Conservation (phyloP, 2,113 vertebrate species). For the Onychostoma macrolepis region DNA sequence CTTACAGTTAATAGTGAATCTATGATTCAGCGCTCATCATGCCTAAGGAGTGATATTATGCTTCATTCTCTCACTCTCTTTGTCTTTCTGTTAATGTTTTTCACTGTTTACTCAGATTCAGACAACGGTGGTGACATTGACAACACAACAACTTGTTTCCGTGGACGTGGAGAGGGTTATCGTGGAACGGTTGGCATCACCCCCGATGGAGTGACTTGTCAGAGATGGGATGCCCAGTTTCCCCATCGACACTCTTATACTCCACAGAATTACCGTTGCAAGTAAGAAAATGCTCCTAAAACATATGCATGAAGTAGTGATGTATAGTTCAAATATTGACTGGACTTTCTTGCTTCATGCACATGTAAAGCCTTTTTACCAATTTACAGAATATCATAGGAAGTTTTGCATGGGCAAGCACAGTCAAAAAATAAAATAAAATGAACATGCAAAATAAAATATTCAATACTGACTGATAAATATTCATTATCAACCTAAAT, state of each 20-base stretch:
- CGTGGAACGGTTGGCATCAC: slow-evolving; percentile 81
- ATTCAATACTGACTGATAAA: no score
- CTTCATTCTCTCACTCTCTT: background rate
- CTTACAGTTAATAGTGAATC: slow-evolving; percentile 25
- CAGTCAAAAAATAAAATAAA: no score
- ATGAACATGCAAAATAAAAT: no score
- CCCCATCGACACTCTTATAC: slow-evolving; percentile 92
- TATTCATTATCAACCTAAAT: no score
- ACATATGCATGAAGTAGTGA: background rate
- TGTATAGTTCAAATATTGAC: background rate
- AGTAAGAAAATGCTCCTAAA: slow-evolving; percentile 78
- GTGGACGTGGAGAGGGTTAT: slow-evolving; percentile 87
- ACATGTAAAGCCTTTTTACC: background rate
- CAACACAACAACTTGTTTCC: slow-evolving; percentile 80
- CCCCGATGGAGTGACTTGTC: slow-evolving; percentile 87
- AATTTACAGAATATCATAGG: no score
- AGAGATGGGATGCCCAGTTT: slow-evolving; percentile 92
- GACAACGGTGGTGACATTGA: slow-evolving; percentile 62
- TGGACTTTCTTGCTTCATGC: background rate
- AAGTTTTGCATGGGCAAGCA: no score
- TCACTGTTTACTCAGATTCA: slow-evolving; percentile 61
- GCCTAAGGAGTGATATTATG: slow-evolving; percentile 37
- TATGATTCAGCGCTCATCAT: slow-evolving; percentile 50
- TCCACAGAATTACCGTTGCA: slow-evolving; percentile 92
- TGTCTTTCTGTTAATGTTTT: slow-evolving; percentile 4